Percentiles rank a stretch among this genome's conserved stretches.
Conservation (phyloP, 1,140 invertebrate species). For the Lasioglossum albipes region DNA sequence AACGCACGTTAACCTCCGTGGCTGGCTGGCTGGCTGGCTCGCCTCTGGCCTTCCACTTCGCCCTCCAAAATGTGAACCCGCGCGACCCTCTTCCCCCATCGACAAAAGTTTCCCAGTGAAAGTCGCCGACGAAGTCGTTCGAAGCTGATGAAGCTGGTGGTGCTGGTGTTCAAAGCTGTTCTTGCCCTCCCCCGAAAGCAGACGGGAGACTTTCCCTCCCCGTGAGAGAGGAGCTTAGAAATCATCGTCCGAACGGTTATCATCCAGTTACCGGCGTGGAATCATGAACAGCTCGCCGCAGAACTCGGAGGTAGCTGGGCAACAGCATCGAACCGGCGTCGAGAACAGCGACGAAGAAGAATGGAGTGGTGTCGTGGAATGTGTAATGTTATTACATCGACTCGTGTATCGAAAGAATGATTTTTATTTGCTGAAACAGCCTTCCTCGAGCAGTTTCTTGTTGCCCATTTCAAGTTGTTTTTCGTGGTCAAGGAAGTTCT, state of each 20-base stretch:
- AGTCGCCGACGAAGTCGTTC: too few species aligned
- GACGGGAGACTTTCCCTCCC: background rate
- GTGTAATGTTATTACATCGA: slow-evolving; percentile 70
- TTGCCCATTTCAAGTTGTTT: slow-evolving; percentile 52
- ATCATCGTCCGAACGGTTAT: background rate
- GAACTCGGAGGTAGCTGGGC: slow-evolving; percentile 65
- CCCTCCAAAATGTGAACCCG: slow-evolving; percentile 16
- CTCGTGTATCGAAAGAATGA: slow-evolving; percentile 52
- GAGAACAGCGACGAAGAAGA: slow-evolving; percentile 79
- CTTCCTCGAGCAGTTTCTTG: slow-evolving; percentile 51
- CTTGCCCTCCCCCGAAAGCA: too few species aligned
- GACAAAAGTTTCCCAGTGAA: too few species aligned
- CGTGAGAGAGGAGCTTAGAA: background rate
- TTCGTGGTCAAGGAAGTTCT: slow-evolving; percentile 52
- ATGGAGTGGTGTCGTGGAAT: slow-evolving; percentile 78
- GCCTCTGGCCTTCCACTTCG: background rate
- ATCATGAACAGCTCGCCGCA: slow-evolving; percentile 73
- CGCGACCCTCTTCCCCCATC: too few species aligned
- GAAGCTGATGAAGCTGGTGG: too few species aligned
- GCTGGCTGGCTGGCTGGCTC: slow-evolving; percentile 12
- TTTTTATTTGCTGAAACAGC: slow-evolving; percentile 53
- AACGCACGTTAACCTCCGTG: slow-evolving; percentile 58
- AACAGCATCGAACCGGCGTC: slow-evolving; percentile 60
- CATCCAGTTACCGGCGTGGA: background rate
- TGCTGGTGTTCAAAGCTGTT: too few species aligned